A percentile compares a stretch with the other conserved stretches of the same genome.
These are phyloP conservation scores for Panulirus ornatus DNA, from an alignment of 1,140 invertebrate species.

Conservation along the genomic window DNA sequence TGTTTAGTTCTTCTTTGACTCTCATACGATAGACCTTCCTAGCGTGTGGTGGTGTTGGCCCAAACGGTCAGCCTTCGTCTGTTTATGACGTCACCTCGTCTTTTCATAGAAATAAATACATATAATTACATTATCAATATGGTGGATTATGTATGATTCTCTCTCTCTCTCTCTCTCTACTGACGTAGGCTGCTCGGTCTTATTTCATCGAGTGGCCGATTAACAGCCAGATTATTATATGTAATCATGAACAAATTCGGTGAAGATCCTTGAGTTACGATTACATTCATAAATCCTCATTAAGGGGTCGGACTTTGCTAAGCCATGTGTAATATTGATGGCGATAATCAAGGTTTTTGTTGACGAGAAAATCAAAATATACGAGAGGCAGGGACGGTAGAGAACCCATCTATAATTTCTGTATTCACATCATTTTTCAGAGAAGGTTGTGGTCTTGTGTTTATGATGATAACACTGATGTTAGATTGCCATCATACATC, in stretches of 20 bases:
- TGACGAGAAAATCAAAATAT: constrained; percentile 47
- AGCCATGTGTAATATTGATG: constrained; percentile 52
- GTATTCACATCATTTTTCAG: no score
- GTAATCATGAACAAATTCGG: constrained; percentile 48
- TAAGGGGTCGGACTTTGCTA: constrained; percentile 37
- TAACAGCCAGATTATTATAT: constrained; percentile 57
- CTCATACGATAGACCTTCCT: no score
- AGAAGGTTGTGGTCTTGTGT: constrained; percentile 13
- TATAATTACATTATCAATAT: no score
- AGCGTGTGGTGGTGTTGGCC: no score
- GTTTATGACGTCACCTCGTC: no score
- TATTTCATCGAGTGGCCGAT: constrained; percentile 52
- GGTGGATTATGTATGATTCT: background rate
- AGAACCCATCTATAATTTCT: no score
- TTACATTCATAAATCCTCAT: constrained; percentile 58
- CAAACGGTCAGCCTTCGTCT: no score
- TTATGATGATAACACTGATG: background rate
- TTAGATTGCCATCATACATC: background rate
- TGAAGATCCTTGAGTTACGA: constrained; percentile 50
- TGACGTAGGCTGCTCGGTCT: background rate
- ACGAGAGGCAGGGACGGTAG: constrained; percentile 9
- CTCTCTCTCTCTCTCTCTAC: constrained; percentile 6
- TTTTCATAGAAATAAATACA: no score
- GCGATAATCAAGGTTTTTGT: constrained; percentile 45
- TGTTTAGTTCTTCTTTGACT: no score